These are phyloP conservation scores for Ceratina australensis DNA, from an alignment of 1,140 invertebrate genomes.

Conservation along the genomic window DNA sequence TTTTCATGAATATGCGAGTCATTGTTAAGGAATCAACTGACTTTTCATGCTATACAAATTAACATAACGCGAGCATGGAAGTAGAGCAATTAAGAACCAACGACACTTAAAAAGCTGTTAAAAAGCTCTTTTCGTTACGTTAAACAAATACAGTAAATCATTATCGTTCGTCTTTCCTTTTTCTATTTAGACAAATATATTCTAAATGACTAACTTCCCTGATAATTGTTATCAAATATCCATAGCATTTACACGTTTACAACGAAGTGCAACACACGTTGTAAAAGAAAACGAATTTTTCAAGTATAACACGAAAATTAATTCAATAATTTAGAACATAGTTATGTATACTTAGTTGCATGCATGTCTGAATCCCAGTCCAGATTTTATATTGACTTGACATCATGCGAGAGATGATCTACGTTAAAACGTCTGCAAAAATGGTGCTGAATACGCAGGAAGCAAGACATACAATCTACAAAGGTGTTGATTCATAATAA, in stretches of 20 bases:
- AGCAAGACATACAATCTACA: no score
- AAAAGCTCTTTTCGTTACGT: no score
- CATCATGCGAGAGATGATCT: background rate
- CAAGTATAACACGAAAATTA: constrained; percentile 26
- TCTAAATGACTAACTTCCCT: no score
- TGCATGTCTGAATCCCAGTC: constrained; percentile 22
- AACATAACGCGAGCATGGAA: no score
- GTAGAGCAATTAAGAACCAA: background rate
- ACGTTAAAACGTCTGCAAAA: constrained; percentile 17
- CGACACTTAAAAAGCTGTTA: background rate
- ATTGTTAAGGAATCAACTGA: background rate
- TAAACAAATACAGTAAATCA: no score
- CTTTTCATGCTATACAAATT: no score
- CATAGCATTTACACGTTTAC: no score
- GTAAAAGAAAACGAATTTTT: constrained; percentile 12
- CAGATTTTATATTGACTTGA: constrained; percentile 23
- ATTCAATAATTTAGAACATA: constrained; percentile 46
- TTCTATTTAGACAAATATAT: no score
- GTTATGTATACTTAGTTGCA: constrained; percentile 10
- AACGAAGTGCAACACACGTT: background rate
- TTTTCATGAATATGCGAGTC: constrained; percentile 6
- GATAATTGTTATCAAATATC: no score
- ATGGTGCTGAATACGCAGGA: background rate
- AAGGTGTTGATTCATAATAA: no score
- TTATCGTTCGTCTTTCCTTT: no score